Base-by-base conservation (phyloP, 2,888 invertebrate genomes). In the Caenorhabditis imperialis region DNA sequence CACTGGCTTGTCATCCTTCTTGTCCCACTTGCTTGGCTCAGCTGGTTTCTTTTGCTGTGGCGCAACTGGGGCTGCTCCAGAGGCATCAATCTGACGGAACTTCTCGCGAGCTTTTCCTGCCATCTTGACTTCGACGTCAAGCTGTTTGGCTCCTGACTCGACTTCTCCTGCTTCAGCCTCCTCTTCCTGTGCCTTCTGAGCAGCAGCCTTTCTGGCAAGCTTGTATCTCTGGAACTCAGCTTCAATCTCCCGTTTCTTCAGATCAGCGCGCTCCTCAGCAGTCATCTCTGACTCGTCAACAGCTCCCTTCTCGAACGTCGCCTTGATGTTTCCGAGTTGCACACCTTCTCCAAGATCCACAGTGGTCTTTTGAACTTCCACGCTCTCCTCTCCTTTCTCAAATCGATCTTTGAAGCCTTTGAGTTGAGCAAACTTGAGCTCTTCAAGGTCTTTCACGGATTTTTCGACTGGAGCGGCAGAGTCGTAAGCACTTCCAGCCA, bases 31-130 rank as follows among this genome's bases (percentile, higher is more conserved):
- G 57, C 79, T 79, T 23, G 81, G 81, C 50, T 81, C 84, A 23
- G 57, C 25, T 10, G 72, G 54, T 58, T 78, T 79, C 47, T 75
- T 77, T 50, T 61, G 75, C 45, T 74, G 73, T 33, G 81, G 77
- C 20, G 70, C 40, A 12, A 78, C 71, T 33, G 79, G 77, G 1
- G 75, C 44, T 4, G 78, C 77, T 23, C 81, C 81, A 10, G 92
- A 91, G 84, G 93, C 92, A 90, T 95, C 95, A 91, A 96, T 92
- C 90, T 94, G 93, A 1, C 94, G 91, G 91, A 96, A 96, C 82
- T 94, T 93, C 85, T 91, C 92, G 81, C 95, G 91, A 93, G 96
- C 95, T 86, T 93, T 92, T 44, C 93, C 92, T 14, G 95, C 93
- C 70, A 88, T 85, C 62, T 88, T 86, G 65, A 88, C 78, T 40